A percentile compares a stretch with the other conserved stretches of the same genome.
Evolutionary conservation across 2,797 vertebrate genomes (phyloP).

Genomic region (Garrulus glandarius): DNA sequence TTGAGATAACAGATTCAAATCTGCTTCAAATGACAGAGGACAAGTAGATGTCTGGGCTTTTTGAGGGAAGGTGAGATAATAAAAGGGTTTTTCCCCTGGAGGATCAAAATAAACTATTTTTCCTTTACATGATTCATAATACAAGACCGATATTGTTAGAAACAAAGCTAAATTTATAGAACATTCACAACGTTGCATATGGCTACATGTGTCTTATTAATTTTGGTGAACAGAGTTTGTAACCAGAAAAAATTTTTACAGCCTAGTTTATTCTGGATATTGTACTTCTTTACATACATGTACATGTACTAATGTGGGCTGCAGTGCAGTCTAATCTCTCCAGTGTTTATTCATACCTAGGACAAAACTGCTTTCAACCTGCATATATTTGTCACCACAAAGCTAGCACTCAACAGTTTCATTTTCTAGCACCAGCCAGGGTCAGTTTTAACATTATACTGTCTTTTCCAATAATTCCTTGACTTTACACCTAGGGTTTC

Average conservation of each 20-base stretch:
- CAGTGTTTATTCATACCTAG: background rate
- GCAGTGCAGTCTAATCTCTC: background rate
- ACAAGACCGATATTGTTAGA: background rate
- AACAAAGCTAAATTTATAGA: background rate
- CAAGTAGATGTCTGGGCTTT: slow-evolving; percentile 31
- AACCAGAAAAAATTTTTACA: background rate
- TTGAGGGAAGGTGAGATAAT: background rate
- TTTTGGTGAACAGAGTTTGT: background rate
- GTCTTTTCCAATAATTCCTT: background rate
- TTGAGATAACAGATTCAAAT: slow-evolving; percentile 28
- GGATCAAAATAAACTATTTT: background rate
- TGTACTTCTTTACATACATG: background rate
- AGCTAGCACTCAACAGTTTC: background rate
- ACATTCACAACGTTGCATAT: background rate
- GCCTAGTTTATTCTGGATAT: background rate
- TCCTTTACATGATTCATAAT: slow-evolving; percentile 15
- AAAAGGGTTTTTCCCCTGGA: slow-evolving; percentile 43
- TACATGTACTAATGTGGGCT: background rate
- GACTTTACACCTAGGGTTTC: background rate
- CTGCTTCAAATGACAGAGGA: slow-evolving; percentile 19
- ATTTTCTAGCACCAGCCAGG: background rate
- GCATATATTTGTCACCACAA: background rate
- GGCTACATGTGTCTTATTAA: background rate
- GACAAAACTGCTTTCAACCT: background rate
- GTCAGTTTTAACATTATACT: background rate